Evolutionary conservation across 2,888 invertebrate species (phyloP), one percentile per base, ranked within the genome.

Genomic region (Catotricha subobsoleta): DNA sequence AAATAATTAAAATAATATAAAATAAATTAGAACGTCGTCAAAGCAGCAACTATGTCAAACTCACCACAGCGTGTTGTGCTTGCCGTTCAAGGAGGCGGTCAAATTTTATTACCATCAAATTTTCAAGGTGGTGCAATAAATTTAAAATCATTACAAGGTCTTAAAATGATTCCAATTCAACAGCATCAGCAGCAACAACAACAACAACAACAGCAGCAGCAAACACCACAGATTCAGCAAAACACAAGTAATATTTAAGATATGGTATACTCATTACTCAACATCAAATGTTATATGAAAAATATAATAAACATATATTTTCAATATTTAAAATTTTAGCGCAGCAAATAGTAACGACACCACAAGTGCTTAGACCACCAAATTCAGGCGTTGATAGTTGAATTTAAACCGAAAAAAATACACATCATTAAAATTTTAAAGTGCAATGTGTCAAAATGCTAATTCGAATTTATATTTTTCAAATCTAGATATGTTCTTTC

Each of bases 71-170:
- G 69, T 42, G 66, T 71, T 30, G 67, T 71, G 16, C 55, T 69
- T 41, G 67, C 70, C 9, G 68, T 69, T 44, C 69, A 69, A 50
- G 68, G 69, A 30, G 67, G 68, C 20, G 60, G 62, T 1, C 74
- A 73, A 55, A 69, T 74, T 46, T 57, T 74, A 42, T 57, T 74
- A 42, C 72, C 74, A n/a, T 68, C 70, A 8, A 69, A 68, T 27
- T 69, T 73, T 53, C 71, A 71, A 56, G 69, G 71, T 18, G 67
- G 68, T 3, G 64, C 70, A 20, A 63, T 73, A 43, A 73, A 73
- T 53, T 64, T 74, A 15, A 74, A 74, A 54, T 67, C 71, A 9
- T 53, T 74, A 45, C 72, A 73, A 57, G 71, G 69, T 9, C 64
- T 74, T 42, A 74, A 74, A 56, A 72, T 74, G 42, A 72, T 74